phyloP scores from a whole-genome alignment of 2,113 vertebrate species.

The Diphyllodes magnificus region DNA sequence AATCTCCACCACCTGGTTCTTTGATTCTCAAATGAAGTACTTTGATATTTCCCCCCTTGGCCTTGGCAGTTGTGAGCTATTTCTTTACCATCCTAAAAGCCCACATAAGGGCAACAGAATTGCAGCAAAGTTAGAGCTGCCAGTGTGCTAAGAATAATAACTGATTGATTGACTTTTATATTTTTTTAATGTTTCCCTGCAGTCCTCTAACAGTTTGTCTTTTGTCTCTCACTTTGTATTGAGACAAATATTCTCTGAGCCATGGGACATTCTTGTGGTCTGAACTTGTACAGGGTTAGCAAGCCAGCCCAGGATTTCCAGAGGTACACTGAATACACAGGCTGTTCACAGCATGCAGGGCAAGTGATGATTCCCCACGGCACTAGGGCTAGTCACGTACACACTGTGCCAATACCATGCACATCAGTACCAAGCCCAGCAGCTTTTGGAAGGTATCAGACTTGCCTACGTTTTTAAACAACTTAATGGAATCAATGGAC shows the following conservation, averaged over 20 bases:
- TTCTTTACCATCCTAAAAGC: neutral
- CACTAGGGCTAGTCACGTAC: neutral
- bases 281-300: neutral
- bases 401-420: neutral
- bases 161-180: neutral
- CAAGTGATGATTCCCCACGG: fast-evolving
- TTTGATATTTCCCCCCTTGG: neutral
- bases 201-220: neutral
- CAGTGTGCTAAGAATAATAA: neutral
- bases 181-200: neutral
- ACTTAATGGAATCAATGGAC: neutral
- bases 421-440: neutral
- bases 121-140: neutral
- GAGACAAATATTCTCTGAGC: neutral
- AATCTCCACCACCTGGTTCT: neutral
- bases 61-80: neutral
- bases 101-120: neutral
- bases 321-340: neutral
- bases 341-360: neutral
- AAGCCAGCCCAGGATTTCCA: neutral
- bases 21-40: neutral
- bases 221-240: neutral
- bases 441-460: neutral
- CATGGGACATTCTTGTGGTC: neutral
- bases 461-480: neutral